A percentile compares a stretch with the other conserved stretches of the same genome.
Conservation (phyloP, 2,888 invertebrate species). For the Scaeva pyrastri region DNA sequence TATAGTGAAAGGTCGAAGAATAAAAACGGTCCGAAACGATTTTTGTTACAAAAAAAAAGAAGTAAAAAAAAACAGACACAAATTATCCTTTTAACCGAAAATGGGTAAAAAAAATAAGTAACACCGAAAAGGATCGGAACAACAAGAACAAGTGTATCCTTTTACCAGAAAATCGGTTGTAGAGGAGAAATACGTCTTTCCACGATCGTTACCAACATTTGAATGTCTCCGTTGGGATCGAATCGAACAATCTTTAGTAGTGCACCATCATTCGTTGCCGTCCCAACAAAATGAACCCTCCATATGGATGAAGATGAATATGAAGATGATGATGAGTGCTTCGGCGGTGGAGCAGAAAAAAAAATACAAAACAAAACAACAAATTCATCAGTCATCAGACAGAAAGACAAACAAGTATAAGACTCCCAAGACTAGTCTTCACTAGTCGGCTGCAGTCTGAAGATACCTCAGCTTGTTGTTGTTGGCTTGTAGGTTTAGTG, state of each 20-base stretch:
- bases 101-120: neutral
- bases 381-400: slow-evolving; percentile 2
- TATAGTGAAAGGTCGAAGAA: neutral
- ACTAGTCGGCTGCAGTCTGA: too few relatives aligned
- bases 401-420: slow-evolving; percentile 32
- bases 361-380: too few relatives aligned
- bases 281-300: slow-evolving; percentile 62
- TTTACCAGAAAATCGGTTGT: slow-evolving; percentile 76
- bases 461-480: slow-evolving; percentile 43
- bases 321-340: slow-evolving; percentile 36
- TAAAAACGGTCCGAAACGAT: neutral
- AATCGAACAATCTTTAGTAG: slow-evolving; percentile 83
- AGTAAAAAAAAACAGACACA: neutral
- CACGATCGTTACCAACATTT: slow-evolving; percentile 84
- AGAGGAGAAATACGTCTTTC: slow-evolving; percentile 82
- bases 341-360: slow-evolving; percentile 26
- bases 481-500: neutral
- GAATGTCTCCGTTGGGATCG: slow-evolving; percentile 83
- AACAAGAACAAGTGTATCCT: neutral
- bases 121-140: neutral
- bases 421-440: slow-evolving; percentile 20
- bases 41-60: neutral
- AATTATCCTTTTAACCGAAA: slow-evolving; percentile 21
- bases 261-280: slow-evolving; percentile 64
- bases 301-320: slow-evolving; percentile 48